Base-by-base conservation (phyloP, 2,797 vertebrate genomes). In the Coregonus suidteri region DNA sequence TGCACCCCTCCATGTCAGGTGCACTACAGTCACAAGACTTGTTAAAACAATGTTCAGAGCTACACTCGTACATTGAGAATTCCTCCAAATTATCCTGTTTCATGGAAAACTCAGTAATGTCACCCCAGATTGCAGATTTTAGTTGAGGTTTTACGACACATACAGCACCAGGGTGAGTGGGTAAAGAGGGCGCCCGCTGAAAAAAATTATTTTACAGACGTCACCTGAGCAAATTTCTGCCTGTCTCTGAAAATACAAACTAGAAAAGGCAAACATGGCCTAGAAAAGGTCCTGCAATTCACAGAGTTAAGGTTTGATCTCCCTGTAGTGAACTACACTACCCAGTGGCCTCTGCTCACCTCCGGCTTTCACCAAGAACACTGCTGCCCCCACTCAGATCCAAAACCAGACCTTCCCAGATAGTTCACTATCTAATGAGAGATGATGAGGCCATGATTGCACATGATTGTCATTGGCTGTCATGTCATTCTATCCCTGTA, bases 41-140 rank as follows among this genome's bases (percentile, higher is more conserved):
- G 74, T 79, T 81, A 81, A 81, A 85, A 73, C 64, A 81, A 80
- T 83, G 79, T 59, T 84, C 85, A 51, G 16, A 30, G 9, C 74
- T 68, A 18, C 62, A 51, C 41, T 25, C 53, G 67, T 83, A 37
- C 79, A 3, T 9, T 13, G 14, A 54, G 18, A 62, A 79, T 52
- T 51, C 16, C 47, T 54, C 30, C 52, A 3, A 16, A 35, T 71
- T 15, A 54, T 51, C 66, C 37, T 68, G 31, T 68, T 53, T 51
- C 66, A 41, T 71, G 75, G 76, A 83, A 82, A 80, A 78, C 59
- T 30, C 66, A 66, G 18, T 75, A 59, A 59, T n/a, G 59, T 74
- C 41, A 41, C 66, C 71, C 54, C 31, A 16, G 65, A 35, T 71
- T 59, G 5, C 56, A 18, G 56, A 5, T 74, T 86, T 88, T 87